Evolutionary conservation across 1,140 invertebrate genomes (phyloP), one percentile per base, ranked within the genome.

Genomic region (Triops cancriformis): DNA sequence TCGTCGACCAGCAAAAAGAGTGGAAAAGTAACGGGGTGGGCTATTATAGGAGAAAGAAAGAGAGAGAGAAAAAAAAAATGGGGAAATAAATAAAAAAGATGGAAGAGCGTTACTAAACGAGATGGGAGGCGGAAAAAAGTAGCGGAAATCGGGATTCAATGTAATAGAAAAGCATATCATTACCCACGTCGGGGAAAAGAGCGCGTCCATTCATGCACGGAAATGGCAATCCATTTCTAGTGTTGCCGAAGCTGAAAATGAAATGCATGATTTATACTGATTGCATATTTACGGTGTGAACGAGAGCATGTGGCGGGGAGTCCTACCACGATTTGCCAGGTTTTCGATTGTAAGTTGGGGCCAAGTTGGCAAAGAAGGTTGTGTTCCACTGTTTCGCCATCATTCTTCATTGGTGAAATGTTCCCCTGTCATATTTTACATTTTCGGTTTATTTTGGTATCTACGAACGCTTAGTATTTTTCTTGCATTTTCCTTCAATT

Each of bases 191-290:
- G 51, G 23, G 14, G 23, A 64, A 64, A 23, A 64, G 51, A 64
- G 51, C 3, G 51, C 10, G 51, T 64, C 51, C 51, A 64, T 64
- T 64, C 51, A 23, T 64, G 51, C 51, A 64, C 9, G 51, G 18
- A 64, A 64, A 64, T 64, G 51, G 51, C n/a, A 64, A 64, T 64
- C 51, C 51, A 64, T 64, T 64, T 64, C 51, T 64, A 64, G 14
- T 23, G 51, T 23, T 64, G 51, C 51, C 51, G 51, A 64, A 64
- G 51, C 51, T 64, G 51, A 64, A 64, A 64, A 64, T 64, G 51
- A 64, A 64, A 64, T 64, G 51, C 51, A 64, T 64, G 51, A 64
- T 64, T 64, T 64, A 64, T 64, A 64, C 51, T 64, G 51, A 64
- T 64, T 64, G 51, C n/a, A 64, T 64, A 64, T 64, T 64, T 64